Evolutionary conservation across 1,140 invertebrate genomes (phyloP).

Genomic region (Drosophila tsacasi): DNA sequence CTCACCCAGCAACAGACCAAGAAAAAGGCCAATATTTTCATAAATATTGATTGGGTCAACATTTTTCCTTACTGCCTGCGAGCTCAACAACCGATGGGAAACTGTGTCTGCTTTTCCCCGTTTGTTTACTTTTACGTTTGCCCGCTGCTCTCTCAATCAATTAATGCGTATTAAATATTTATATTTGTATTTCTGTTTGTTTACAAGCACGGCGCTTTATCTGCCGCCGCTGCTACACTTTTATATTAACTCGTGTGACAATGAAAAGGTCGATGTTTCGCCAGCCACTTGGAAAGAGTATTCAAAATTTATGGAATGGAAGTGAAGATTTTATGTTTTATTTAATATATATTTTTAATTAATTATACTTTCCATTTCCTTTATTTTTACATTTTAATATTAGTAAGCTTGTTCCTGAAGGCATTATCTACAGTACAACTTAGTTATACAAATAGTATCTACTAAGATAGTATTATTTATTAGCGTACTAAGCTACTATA

Average conservation of each 20-base stretch:
- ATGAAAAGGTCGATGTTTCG: constrained; percentile 8
- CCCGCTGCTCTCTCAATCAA: constrained; percentile 39
- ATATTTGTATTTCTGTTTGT: constrained; percentile 25
- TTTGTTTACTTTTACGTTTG: constrained; percentile 1
- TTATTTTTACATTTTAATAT: too few species aligned
- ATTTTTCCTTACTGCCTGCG: constrained; percentile 21
- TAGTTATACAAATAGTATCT: too few species aligned
- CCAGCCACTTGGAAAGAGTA: not conserved
- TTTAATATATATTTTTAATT: too few species aligned
- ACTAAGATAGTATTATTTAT: too few species aligned
- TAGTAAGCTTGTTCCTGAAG: not conserved
- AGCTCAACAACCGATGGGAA: constrained; percentile 10
- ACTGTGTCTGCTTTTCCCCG: constrained; percentile 15
- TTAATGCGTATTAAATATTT: constrained; percentile 40
- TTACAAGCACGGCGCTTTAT: constrained; percentile 16
- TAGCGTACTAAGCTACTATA: not conserved
- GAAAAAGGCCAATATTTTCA: constrained; percentile 24
- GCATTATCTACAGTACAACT: not conserved
- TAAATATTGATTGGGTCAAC: constrained; percentile 41
- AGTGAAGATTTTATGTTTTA: too few species aligned
- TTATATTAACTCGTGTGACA: constrained; percentile 1
- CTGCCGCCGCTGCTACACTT: constrained; percentile 20
- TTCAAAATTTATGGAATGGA: not conserved
- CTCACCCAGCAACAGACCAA: constrained; percentile 39
- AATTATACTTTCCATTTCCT: too few species aligned